A percentile compares a stretch with the other conserved stretches of the same genome.
Conservation (phyloP, 2,888 invertebrate genomes). For the Salpingus planirostris region DNA sequence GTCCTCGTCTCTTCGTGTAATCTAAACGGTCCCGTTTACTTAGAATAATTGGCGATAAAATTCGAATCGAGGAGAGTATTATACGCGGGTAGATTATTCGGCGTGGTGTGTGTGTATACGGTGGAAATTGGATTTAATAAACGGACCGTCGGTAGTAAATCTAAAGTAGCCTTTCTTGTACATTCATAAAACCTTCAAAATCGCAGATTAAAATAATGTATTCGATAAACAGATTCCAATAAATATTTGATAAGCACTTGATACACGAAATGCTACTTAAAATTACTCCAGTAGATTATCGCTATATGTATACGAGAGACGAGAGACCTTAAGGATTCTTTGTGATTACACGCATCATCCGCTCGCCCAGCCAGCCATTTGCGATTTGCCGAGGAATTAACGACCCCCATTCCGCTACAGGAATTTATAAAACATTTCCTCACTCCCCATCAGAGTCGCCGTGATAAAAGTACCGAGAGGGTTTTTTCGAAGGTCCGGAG, state of each 20-base stretch:
- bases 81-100: constrained; percentile 19
- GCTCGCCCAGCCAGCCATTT: constrained; percentile 6
- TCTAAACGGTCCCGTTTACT: constrained; percentile 21
- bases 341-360: constrained; percentile 16
- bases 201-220: constrained; percentile 39
- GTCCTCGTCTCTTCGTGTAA: constrained; percentile 6
- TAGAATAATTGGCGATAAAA: constrained; percentile 20
- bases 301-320: no score
- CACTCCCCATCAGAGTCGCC: no score
- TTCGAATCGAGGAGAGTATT: constrained; percentile 18
- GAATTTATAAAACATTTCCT: no score
- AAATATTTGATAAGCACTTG: constrained; percentile 40
- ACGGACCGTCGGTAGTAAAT: constrained; percentile 24
- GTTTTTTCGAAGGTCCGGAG: no score
- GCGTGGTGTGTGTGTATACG: constrained; percentile 17
- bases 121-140: constrained; percentile 24
- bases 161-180: constrained; percentile 37
- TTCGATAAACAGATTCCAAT: constrained; percentile 41
- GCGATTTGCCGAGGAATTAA: no score
- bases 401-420: no score
- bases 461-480: no score
- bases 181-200: constrained; percentile 41
- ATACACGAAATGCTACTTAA: constrained; percentile 42
- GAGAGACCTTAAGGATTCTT: constrained; percentile 15
- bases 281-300: constrained; percentile 34